Conservation (phyloP, 2,888 invertebrate species). For the Sinelater perroti region DNA sequence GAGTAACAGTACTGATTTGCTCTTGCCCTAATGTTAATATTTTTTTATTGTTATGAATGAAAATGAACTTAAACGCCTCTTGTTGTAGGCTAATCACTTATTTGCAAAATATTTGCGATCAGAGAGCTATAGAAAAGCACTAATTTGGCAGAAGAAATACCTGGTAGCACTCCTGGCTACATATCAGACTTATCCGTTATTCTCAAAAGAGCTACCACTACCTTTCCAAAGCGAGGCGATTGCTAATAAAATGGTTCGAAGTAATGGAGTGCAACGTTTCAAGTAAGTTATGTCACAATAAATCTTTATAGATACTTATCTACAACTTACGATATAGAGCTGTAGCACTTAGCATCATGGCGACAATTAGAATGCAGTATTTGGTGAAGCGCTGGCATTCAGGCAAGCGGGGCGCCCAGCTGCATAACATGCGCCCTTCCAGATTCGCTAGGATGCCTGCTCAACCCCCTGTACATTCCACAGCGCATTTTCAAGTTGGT, state of each 20-base stretch:
- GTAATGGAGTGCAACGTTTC: slow-evolving; percentile 61
- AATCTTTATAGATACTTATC: not conserved
- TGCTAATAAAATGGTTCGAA: slow-evolving; percentile 64
- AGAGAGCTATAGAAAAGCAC: slow-evolving; percentile 86
- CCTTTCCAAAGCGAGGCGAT: slow-evolving; percentile 5
- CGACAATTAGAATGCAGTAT: slow-evolving; percentile 72
- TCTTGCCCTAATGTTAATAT: too few species aligned
- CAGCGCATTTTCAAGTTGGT: slow-evolving; percentile 54
- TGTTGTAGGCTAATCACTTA: slow-evolving; percentile 63
- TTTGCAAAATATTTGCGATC: slow-evolving; percentile 77
- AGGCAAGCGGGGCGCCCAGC: slow-evolving; percentile 62
- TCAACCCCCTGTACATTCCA: not conserved
- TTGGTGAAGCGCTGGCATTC: slow-evolving; percentile 71
- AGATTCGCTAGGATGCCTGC: not conserved
- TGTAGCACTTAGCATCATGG: slow-evolving; percentile 66
- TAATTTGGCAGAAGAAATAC: slow-evolving; percentile 91
- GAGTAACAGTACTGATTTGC: too few species aligned
- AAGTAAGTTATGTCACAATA: slow-evolving; percentile 55
- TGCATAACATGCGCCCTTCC: slow-evolving; percentile 41
- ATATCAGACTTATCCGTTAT: slow-evolving; percentile 47
- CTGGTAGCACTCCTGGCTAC: slow-evolving; percentile 73
- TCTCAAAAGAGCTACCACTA: slow-evolving; percentile 24
- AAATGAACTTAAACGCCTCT: not conserved
- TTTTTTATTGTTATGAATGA: not conserved
- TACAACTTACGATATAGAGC: slow-evolving; percentile 60